phyloP scores from a whole-genome alignment of 92 coral and sea anemone genomes.

The Umimayanthus chanpuru region DNA sequence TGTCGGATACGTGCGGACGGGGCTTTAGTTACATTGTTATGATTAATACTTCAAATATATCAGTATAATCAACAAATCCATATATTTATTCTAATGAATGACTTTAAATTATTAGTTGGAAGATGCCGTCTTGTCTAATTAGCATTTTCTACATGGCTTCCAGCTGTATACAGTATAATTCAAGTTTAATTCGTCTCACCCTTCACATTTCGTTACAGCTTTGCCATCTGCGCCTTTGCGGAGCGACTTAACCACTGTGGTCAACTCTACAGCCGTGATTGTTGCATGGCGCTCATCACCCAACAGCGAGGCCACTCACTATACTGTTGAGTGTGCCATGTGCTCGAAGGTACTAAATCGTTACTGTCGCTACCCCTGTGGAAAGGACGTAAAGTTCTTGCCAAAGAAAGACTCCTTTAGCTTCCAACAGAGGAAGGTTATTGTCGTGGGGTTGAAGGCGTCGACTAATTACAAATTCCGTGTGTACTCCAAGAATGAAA shows the following conservation, averaged over 20 bases:
- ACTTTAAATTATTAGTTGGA: too few relatives aligned
- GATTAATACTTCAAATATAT: too few relatives aligned
- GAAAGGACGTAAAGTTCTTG: constrained; percentile 12
- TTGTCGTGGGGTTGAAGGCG: not conserved
- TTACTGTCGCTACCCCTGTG: constrained; percentile 14
- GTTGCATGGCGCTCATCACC: constrained; percentile 6
- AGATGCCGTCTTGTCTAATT: too few relatives aligned
- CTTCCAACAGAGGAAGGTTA: not conserved
- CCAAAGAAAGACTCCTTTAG: not conserved
- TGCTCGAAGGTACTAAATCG: not conserved
- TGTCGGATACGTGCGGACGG: too few relatives aligned
- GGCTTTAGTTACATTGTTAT: too few relatives aligned
- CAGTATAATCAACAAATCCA: too few relatives aligned
- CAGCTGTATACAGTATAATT: too few relatives aligned
- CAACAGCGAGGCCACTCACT: not conserved
- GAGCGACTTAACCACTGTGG: not conserved
- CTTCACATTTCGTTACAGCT: not conserved
- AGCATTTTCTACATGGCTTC: too few relatives aligned
- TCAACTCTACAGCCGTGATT: not conserved
- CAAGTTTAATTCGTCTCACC: not conserved
- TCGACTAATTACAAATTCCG: constrained; percentile 13
- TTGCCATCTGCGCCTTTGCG: constrained; percentile 15
- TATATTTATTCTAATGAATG: too few relatives aligned
- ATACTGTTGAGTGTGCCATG: constrained; percentile 9
- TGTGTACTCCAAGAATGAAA: constrained; percentile 14